phyloP scores from a whole-genome alignment of 2,113 vertebrate genomes.

The Anser cygnoides region DNA sequence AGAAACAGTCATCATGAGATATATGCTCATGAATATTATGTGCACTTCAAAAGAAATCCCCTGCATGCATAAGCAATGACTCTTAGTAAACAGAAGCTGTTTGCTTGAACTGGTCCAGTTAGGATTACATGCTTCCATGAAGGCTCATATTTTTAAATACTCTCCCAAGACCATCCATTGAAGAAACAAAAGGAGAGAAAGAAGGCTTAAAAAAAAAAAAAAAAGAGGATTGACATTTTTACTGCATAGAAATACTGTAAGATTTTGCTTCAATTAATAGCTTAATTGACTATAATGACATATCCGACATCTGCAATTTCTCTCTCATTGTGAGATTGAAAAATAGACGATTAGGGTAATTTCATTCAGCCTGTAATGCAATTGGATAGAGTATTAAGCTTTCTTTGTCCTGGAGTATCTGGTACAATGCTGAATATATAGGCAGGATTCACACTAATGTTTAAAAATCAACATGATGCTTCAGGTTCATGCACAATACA shows the following conservation, averaged over 20 bases:
- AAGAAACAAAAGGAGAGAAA: background rate
- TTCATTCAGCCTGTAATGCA: background rate
- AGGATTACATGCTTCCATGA: background rate
- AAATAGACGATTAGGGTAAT: background rate
- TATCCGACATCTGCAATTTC: background rate
- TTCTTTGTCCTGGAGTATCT: background rate
- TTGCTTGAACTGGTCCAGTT: background rate
- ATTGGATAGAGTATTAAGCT: background rate
- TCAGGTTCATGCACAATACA: background rate
- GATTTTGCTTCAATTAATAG: background rate
- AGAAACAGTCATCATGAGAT: background rate
- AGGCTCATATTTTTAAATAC: background rate
- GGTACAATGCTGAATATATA: background rate
- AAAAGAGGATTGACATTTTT: background rate
- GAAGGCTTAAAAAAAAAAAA: background rate
- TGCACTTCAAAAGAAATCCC: background rate
- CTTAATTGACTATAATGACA: background rate
- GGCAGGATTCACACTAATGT: background rate
- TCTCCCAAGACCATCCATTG: background rate
- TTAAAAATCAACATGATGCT: background rate
- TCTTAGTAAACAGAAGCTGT: background rate
- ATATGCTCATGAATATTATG: background rate
- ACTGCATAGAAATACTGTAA: background rate
- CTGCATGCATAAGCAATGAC: background rate
- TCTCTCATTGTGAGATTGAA: background rate